Base-by-base conservation (phyloP, 2,888 invertebrate species). In the Liodrosophila aerea region DNA sequence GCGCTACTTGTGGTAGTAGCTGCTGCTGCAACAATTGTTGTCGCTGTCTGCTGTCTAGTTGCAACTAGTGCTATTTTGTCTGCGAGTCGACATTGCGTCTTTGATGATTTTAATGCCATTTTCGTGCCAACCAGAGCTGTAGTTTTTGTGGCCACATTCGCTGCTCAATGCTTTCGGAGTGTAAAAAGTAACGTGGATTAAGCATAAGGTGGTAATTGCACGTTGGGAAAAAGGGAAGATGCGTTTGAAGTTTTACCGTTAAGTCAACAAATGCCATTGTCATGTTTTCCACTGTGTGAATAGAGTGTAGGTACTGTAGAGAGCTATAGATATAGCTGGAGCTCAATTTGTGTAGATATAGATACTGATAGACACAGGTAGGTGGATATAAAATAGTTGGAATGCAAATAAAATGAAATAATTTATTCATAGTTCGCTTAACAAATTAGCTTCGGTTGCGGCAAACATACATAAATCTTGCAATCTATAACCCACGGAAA, bases 81-180 rank as follows among this genome's bases (percentile, higher is more conserved):
- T n/a, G n/a, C n/a, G n/a, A n/a, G n/a, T n/a, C n/a, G n/a, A n/a
- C n/a, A n/a, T n/a, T n/a, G 58, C 62, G 57, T 51, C 51, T 60
- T 51, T 27, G 64, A 34, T 47, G 69, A 59, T 63, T 78, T 82
- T 85, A 78, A 78, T 85, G 85, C 75, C 85, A 85, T 71, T 78
- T 78, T 85, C 85, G 83, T 78, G 85, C 64, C 75, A 51, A 54
- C 58, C 67, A 52, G 56, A 29, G 46, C 34, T 62, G 39, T 61
- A 45, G 11, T 64, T 36, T 51, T 58, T 52, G 33, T 15, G 9
- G 31, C 29, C 47, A 50, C 34, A 51, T 37, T 33, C 40, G 41
- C 2, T 40, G 9, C 12, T 2, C 18, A 9, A 12, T 27, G 11
- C 33, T 34, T 36, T 34, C 36, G 29, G 11, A 18, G 39, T 22